phyloP scores from a whole-genome alignment of 1,140 invertebrate species.

The Asobara japonica region DNA sequence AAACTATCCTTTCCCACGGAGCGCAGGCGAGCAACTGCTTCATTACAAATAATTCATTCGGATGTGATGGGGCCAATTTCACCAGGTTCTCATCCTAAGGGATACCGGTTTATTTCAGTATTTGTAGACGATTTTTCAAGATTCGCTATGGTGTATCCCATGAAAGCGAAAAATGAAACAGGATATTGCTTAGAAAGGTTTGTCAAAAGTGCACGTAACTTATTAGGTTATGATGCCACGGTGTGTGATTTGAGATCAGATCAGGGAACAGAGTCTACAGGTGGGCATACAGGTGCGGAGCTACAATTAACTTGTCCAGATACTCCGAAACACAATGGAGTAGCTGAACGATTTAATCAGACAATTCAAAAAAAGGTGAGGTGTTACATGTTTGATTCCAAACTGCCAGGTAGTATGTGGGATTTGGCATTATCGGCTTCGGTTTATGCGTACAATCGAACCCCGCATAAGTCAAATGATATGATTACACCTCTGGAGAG shows the following conservation, averaged over 20 bases:
- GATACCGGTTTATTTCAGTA: slow-evolving; percentile 29
- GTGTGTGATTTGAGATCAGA: slow-evolving; percentile 28
- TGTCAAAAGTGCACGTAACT: slow-evolving; percentile 30
- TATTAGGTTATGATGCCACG: slow-evolving; percentile 33
- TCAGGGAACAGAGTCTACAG: not conserved
- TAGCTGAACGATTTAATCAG: no score
- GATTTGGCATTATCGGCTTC: no score
- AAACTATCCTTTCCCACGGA: slow-evolving; percentile 32
- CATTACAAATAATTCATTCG: slow-evolving; percentile 35
- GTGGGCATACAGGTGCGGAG: not conserved
- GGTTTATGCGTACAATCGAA: no score
- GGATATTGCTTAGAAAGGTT: slow-evolving; percentile 30
- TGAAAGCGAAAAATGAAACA: slow-evolving; percentile 34
- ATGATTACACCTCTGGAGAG: no score
- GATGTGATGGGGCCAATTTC: slow-evolving; percentile 31
- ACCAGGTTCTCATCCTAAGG: not conserved
- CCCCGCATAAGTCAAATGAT: no score
- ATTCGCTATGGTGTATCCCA: slow-evolving; percentile 28
- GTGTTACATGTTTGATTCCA: no score
- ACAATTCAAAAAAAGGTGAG: no score
- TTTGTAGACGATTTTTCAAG: slow-evolving; percentile 36
- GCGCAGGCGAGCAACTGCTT: slow-evolving; percentile 31
- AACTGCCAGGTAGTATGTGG: no score
- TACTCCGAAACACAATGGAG: no score
- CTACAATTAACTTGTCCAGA: no score